These are phyloP conservation scores for Hermaeophaga mercurialis DNA, from an alignment of 2,888 invertebrate genomes.

Conservation along the genomic window DNA sequence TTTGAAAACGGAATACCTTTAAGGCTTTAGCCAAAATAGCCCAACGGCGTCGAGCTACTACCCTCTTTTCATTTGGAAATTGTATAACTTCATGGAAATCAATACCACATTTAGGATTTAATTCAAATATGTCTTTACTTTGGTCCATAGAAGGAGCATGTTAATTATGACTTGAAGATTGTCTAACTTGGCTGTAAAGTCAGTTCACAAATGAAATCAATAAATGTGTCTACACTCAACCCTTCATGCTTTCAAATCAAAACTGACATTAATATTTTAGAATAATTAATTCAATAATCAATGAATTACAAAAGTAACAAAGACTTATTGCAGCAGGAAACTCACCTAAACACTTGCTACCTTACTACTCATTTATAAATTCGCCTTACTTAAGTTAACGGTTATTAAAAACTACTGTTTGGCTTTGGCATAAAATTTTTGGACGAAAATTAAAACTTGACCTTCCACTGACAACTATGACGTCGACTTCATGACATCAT, in stretches of 20 bases:
- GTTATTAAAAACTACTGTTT: conserved; percentile 15
- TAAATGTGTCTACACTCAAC: conserved; percentile 43
- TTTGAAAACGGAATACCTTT: conserved; percentile 56
- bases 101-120: conserved; percentile 51
- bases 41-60: conserved; percentile 71
- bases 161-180: conserved; percentile 33
- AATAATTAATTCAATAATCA: neutral
- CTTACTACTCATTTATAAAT: conserved; percentile 9
- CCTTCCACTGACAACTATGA: conserved; percentile 4
- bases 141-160: conserved; percentile 56
- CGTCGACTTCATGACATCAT: conserved; percentile 1
- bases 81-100: conserved; percentile 52
- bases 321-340: conserved; percentile 1
- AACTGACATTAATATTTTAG: conserved; percentile 1
- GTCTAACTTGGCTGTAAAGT: conserved; percentile 42
- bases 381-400: conserved; percentile 6
- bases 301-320: neutral
- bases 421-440: conserved; percentile 14
- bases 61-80: conserved; percentile 56
- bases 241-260: conserved; percentile 49
- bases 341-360: conserved; percentile 15
- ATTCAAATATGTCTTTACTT: conserved; percentile 51
- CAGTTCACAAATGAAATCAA: conserved; percentile 39
- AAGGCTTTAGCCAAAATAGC: conserved; percentile 71
- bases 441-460: conserved; percentile 22